Percentiles rank a stretch among this genome's conserved stretches.
Evolutionary conservation across 2,113 vertebrate species (phyloP).

Genomic region (Calyptomena viridis): DNA sequence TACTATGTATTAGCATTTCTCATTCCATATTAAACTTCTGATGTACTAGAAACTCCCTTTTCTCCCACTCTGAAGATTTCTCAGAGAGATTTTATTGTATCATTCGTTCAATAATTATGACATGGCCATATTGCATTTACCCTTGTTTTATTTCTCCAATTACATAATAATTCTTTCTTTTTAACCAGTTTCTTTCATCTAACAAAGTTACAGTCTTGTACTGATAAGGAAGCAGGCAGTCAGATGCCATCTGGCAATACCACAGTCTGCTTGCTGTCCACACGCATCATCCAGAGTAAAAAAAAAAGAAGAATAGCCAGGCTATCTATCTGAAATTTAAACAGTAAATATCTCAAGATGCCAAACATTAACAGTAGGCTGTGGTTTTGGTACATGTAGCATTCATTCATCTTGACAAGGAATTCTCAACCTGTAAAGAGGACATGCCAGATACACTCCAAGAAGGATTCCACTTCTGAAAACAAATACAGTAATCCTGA

Average conservation of each 20-base stretch:
- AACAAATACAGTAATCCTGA: background rate
- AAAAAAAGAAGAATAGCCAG: background rate
- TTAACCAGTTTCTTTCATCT: background rate
- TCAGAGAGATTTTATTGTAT: background rate
- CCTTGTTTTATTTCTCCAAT: background rate
- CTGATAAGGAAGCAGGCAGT: background rate
- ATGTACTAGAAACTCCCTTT: background rate
- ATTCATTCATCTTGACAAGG: background rate
- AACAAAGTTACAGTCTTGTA: background rate
- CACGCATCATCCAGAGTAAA: background rate
- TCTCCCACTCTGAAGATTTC: background rate
- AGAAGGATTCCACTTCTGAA: background rate
- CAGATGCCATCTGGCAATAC: background rate
- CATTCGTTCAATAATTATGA: background rate
- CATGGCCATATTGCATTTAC: background rate
- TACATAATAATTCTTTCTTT: background rate
- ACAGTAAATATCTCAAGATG: background rate
- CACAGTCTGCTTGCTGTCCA: background rate
- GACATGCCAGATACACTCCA: background rate
- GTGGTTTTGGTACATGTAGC: background rate
- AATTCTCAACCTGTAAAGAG: background rate
- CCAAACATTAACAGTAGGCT: background rate
- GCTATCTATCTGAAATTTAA: background rate
- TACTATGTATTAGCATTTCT: conserved; percentile 13
- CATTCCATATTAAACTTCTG: background rate